Conservation (phyloP, 2,113 vertebrate genomes). For the Rhodinocichla rosea region DNA sequence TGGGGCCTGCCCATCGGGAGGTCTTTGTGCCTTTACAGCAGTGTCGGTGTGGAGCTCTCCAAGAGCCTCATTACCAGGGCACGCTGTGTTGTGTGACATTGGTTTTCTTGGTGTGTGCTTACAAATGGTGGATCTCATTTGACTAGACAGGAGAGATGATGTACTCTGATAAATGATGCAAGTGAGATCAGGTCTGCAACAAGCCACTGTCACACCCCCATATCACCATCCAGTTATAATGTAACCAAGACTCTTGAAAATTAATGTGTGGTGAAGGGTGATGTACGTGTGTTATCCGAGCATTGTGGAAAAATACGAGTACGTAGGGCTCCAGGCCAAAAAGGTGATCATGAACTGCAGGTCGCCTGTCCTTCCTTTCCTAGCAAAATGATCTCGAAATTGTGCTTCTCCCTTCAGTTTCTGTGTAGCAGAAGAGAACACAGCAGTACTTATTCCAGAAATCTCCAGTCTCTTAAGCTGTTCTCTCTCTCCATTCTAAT, state of each 20-base stretch:
- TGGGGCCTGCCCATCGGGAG: background rate
- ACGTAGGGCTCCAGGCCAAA: background rate
- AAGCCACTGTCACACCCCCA: background rate
- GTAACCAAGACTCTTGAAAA: background rate
- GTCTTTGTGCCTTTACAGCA: background rate
- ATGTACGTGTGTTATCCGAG: fast-evolving
- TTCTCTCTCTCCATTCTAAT: background rate
- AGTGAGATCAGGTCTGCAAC: background rate
- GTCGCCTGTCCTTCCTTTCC: background rate
- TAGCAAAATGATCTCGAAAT: background rate
- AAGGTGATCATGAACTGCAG: background rate
- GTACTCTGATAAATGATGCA: background rate
- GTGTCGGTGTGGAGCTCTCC: background rate
- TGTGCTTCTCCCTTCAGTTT: background rate
- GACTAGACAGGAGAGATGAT: background rate
- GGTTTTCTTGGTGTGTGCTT: background rate
- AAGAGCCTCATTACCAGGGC: background rate
- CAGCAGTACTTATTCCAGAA: background rate
- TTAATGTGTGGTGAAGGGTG: background rate
- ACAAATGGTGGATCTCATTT: background rate
- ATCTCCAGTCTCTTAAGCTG: background rate
- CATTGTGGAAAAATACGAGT: background rate
- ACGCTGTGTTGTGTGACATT: background rate
- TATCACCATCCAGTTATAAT: background rate
- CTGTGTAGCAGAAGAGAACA: background rate